Evolutionary conservation across 1,140 invertebrate species (phyloP), one percentile per base, ranked within the genome.

Genomic region (Papilio dardanus): DNA sequence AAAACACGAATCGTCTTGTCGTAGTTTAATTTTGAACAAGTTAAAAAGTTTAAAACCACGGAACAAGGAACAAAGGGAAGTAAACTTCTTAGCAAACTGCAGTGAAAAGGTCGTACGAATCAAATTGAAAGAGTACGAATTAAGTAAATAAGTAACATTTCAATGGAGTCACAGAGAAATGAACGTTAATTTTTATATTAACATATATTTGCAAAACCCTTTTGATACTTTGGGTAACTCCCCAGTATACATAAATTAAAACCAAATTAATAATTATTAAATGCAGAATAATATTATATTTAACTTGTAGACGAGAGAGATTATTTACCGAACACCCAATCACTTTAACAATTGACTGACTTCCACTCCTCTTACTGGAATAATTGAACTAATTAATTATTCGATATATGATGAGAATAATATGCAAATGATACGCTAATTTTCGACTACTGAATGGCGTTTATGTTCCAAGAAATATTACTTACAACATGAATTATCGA

Each of bases 11-110:
- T 16, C 6, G 28, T 2, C 24, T 62, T 62, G 54, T 16, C 24
- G 12, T 62, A 28, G 54, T 58, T 58, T 58, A 30, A 28, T 28
- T 62, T 62, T 62, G 24, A 62, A 62, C 24, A 62, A 62, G 54
- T 62, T 12, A 12, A 28, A 62, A 62, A 62, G 21, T 62, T 62
- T 28, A 62, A 62, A 62, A 62, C 24, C 21, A 24, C 21, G 21
- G 50, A 54, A 54, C 54, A 24, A 14, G 24, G 21, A 28, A 62
- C 54, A 62, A 62, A 62, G 54, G 54, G 24, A 62, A 24, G 28
- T 62, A 16, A 62, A 24, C 54, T 62, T 14, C 54, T 62, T 62
- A 62, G 24, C 54, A 62, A 28, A 28, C 54, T 62, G 54, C 21
- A 28, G 28, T 14, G 54, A 62, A 62, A 62, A 62, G 54, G 24